phyloP scores from a whole-genome alignment of 2,797 vertebrate species.

The Hippoglossus hippoglossus region DNA sequence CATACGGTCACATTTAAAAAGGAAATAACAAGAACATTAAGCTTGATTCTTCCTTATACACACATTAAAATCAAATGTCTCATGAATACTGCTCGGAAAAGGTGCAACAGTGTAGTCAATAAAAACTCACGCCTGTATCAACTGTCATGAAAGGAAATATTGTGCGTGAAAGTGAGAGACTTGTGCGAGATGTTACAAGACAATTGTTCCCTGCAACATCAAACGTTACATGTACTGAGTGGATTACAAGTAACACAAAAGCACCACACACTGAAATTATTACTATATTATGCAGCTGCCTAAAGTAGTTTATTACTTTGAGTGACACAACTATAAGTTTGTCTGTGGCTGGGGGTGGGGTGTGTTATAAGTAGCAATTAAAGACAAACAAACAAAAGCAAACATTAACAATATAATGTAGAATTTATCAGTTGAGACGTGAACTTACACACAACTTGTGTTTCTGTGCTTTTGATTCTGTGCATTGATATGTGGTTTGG shows the following conservation, averaged over 20 bases:
- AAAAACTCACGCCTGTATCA: background rate
- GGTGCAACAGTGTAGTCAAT: conserved; percentile 44
- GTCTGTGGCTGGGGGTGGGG: background rate
- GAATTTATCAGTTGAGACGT: conserved; percentile 26
- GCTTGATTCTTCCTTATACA: background rate
- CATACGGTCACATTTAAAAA: conserved; percentile 21
- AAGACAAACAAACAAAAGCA: background rate
- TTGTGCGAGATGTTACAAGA: conserved; percentile 1
- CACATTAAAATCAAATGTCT: conserved; percentile 20
- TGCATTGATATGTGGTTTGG: conserved; percentile 30
- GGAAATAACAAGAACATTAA: conserved; percentile 20
- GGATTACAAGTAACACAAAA: conserved; percentile 15
- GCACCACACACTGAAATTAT: conserved; percentile 37
- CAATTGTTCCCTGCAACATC: background rate
- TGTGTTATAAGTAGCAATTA: conserved; percentile 18
- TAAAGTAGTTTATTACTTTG: conserved; percentile 25
- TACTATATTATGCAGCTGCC: conserved; percentile 62
- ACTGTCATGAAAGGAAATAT: background rate
- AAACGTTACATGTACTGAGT: background rate
- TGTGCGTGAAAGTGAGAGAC: background rate
- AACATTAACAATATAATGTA: background rate
- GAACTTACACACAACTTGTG: background rate
- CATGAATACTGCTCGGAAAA: conserved; percentile 37
- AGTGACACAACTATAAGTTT: conserved; percentile 3
- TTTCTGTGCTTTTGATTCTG: conserved; percentile 49